Evolutionary conservation across 1,140 invertebrate species (phyloP), one percentile per base, ranked within the genome.

Genomic region (Aphaenogaster rudis): DNA sequence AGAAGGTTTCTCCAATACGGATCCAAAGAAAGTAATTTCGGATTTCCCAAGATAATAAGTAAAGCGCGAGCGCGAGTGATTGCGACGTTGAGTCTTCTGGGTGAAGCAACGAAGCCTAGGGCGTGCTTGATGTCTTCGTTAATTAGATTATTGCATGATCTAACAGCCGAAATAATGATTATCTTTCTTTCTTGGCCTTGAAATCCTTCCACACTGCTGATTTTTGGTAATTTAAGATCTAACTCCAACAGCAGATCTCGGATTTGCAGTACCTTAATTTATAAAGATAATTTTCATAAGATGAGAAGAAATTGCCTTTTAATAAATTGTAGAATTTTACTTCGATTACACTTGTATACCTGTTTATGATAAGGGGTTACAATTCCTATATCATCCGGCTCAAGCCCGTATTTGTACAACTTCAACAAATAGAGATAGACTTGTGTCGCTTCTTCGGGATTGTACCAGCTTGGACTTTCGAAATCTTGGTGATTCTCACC

Each of bases 141-240:
- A 13, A 96, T 82, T 15, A 95, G 87, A 61, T 94, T 85, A 3
- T 96, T 95, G 13, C 95, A 93, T 0, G 97, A 97, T 84, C 98
- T 96, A 1, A 99, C 99, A 0, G 98, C 97, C 3, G 98, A 98
- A 61, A 99, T 96, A 1, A 99, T 97, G 54, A 99, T 98, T 3
- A 98, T 96, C 66, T 97, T 97, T 77, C 97, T 96, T 95, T 99
- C 99, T 95, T 99, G 97, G 7, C 99, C 99, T 95, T 99, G 99
- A 94, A 99, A 99, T 94, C 99, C 99, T 96, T 99, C 99, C 1
- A 99, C 98, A 8, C 98, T 98, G 0, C 98, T 99, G 57, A 99
- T 96, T 96, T 99, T 98, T 3, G 98, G 98, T 85, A 96, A 92
- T 21, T 96, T 93, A 8, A 97, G 93, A n/a, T 97, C 96, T 87